Evolutionary conservation across 1,140 invertebrate species (phyloP), one percentile per base, ranked within the genome.

Genomic region (Steinernema feltiae): DNA sequence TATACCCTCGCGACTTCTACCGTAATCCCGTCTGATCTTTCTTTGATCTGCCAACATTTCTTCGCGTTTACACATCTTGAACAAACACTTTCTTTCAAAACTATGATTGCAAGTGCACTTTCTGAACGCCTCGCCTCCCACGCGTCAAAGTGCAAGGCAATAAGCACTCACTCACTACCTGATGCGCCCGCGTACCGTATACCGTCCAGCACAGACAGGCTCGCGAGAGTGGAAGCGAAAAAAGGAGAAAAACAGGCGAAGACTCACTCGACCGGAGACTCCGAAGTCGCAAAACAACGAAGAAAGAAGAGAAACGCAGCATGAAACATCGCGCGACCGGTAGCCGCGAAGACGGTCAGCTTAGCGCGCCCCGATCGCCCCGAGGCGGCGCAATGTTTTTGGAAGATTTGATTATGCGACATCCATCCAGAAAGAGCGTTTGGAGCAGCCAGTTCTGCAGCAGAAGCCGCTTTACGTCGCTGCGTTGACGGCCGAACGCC

Each of bases 301-400:
- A 63, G 53, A 63, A 63, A 63, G 53, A 63, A 63, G 24, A 15
- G 53, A 63, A 63, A 63, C 53, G 53, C 53, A 7, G 53, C 53
- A 63, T 63, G 53, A 63, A 63, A 63, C 53, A 63, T 63, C 24
- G 53, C 12, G 53, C 53, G 53, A 63, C 53, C 53, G 53, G 53
- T 63, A 63, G 53, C 53, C 53, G 53, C 35, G 35, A 7, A 18
- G 35, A 63, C 53, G 53, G 53, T 63, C 53, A 63, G 53, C 53
- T 63, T 63, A 63, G 53, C 53, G 53, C 53, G 53, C 53, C 53
- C 53, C 15, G 24, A 41, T 41, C 35, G 53, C 53, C 53, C 53
- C 53, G 53, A 27, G 53, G 53, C 15, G 15, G 41, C 53, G 53
- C 53, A n/a, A 41, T 63, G 53, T 63, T 63, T 63, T 63, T 63